These are phyloP conservation scores for Anoplopoma fimbria DNA, from an alignment of 2,113 vertebrate species.

Conservation along the genomic window DNA sequence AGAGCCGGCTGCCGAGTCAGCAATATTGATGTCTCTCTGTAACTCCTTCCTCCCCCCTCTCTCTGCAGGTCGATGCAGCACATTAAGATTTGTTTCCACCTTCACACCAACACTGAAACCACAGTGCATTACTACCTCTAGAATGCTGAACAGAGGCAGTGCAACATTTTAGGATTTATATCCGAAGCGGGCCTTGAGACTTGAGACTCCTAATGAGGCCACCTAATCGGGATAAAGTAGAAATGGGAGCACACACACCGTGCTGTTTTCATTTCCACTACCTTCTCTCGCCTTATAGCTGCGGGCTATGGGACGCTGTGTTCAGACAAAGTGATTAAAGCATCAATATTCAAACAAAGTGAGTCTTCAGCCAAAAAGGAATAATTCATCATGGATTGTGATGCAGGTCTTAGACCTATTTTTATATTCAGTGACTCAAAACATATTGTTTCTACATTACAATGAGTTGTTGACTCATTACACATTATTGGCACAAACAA, in stretches of 20 bases:
- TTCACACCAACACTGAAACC: slow-evolving; percentile 44
- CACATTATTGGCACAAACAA: background rate
- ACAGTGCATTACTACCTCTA: background rate
- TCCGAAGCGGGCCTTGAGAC: slow-evolving; percentile 37
- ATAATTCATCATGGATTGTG: background rate
- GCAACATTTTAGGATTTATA: slow-evolving; percentile 19
- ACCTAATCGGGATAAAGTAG: slow-evolving; percentile 63
- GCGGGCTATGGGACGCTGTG: background rate
- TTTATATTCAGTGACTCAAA: background rate
- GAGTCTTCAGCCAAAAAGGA: background rate
- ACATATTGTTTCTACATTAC: background rate
- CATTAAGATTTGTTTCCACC: slow-evolving; percentile 29
- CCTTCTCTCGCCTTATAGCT: background rate
- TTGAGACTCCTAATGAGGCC: slow-evolving; percentile 62
- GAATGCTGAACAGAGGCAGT: background rate
- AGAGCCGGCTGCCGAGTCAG: slow-evolving; percentile 71
- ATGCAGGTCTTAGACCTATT: background rate
- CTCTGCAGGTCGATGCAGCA: slow-evolving; percentile 35
- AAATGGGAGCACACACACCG: slow-evolving; percentile 12
- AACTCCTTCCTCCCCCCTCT: slow-evolving; percentile 13
- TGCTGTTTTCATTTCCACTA: slow-evolving; percentile 3
- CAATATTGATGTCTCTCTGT: slow-evolving; percentile 61
- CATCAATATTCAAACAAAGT: slow-evolving; percentile 17
- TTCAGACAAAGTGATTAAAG: background rate
- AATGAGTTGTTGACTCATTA: slow-evolving; percentile 1